Evolutionary conservation across 2,113 vertebrate genomes (phyloP), one percentile per base, ranked within the genome.

Genomic region (Notothenia coriiceps): DNA sequence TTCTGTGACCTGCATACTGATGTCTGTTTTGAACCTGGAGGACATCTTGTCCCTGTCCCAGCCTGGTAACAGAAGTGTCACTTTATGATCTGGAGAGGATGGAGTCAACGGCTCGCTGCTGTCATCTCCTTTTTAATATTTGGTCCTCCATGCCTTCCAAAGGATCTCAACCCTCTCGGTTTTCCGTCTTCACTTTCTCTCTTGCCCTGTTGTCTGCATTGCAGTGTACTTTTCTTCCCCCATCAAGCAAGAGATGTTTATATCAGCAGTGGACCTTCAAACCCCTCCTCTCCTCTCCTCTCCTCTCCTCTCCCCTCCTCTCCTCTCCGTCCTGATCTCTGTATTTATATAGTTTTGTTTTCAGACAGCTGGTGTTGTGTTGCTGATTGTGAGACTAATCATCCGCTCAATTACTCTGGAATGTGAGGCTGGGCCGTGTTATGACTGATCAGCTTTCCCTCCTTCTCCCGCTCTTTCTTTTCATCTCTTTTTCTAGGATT

Each of bases 331-430:
- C 67, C 35, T 64, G 77, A 86, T 91, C 87, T 90, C 86, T 92
- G 65, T 94, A 85, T 95, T 96, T 95, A 94, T 92, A 80, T 68
- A 91, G 69, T 76, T 91, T 93, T 86, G 86, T 77, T 72, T 95
- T 93, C 89, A 93, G 95, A 91, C 93, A 95, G 94, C 94, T 96
- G 94, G 94, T 86, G 90, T 90, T 92, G 84, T 91, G 93, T 94
- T 90, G 94, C 79, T 94, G 93, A 95, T 94, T 95, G 91, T 95
- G 94, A 91, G 89, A 93, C 84, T 95, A 96, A 95, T 96, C 92
- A 96, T 90, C 82, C 80, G 87, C 91, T 94, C 96, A 96, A 96
- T 96, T 97, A 96, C 89, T 87, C 81, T 86, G 93, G 94, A 96
- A 96, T 96, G 93, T 92, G 91, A 85, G 80, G 83, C 91, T 78